Percentiles rank a stretch among this genome's conserved stretches.
Conservation (phyloP, 2,113 vertebrate genomes). For the Diglossa brunneiventris region DNA sequence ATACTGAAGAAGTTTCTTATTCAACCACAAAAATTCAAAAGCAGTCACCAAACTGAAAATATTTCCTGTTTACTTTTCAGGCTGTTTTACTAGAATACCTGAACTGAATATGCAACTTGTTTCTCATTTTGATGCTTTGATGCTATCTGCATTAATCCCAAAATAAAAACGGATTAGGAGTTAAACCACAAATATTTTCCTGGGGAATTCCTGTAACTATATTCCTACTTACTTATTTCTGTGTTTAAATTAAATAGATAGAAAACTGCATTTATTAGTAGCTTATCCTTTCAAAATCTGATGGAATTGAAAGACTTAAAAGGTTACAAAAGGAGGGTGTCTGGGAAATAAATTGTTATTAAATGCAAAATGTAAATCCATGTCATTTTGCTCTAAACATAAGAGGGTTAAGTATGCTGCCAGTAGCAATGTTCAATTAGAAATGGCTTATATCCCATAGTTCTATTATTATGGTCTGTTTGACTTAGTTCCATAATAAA, state of each 20-base stretch:
- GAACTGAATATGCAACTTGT: background rate
- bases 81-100: background rate
- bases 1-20: background rate
- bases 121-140: background rate
- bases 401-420: slow-evolving; percentile 40
- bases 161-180: background rate
- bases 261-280: slow-evolving; percentile 25
- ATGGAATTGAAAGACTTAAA: slow-evolving; percentile 19
- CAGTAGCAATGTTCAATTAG: slow-evolving; percentile 11
- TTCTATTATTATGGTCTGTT: background rate
- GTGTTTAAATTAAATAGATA: background rate
- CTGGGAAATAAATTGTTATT: slow-evolving; percentile 1
- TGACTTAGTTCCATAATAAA: slow-evolving; percentile 33
- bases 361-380: slow-evolving; percentile 22
- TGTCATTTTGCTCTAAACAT: slow-evolving; percentile 20
- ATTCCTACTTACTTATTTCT: slow-evolving; percentile 18
- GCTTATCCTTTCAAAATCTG: slow-evolving; percentile 33
- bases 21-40: background rate
- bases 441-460: background rate
- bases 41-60: background rate
- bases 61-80: background rate
- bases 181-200: background rate
- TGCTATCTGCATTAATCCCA: background rate
- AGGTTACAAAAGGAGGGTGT: background rate
- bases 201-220: background rate